These are phyloP conservation scores for Silurus lanzhouensis DNA, from an alignment of 2,797 vertebrate species.

Conservation along the genomic window DNA sequence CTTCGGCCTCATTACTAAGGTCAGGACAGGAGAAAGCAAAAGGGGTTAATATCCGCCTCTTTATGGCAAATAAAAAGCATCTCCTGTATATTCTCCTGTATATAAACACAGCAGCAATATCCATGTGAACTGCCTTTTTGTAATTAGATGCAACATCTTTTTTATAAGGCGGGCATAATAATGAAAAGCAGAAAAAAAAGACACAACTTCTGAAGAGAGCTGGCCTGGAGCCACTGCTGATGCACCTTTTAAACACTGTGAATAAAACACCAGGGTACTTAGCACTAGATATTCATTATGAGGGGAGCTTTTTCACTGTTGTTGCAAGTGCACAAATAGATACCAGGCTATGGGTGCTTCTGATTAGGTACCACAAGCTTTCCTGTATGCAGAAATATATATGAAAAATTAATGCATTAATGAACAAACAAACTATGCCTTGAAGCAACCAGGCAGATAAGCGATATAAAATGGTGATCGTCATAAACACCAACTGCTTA, in stretches of 20 bases:
- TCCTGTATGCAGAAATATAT: background rate
- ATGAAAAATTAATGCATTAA: background rate
- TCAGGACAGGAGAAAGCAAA: background rate
- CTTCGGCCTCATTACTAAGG: slow-evolving; percentile 12
- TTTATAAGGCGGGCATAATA: slow-evolving; percentile 6
- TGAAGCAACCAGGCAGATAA: background rate
- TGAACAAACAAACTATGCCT: background rate
- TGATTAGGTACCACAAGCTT: background rate
- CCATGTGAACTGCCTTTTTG: background rate
- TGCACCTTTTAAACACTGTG: slow-evolving; percentile 2
- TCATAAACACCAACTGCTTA: background rate
- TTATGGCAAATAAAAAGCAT: slow-evolving; percentile 26
- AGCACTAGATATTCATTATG: background rate
- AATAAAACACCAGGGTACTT: slow-evolving; percentile 6
- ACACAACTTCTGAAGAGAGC: background rate
- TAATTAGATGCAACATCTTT: slow-evolving; percentile 8
- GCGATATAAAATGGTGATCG: background rate
- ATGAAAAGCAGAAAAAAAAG: slow-evolving; percentile 7
- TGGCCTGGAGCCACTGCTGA: background rate
- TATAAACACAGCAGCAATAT: background rate
- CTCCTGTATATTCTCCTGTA: background rate
- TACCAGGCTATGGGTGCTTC: background rate
- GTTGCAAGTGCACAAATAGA: background rate
- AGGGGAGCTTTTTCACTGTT: background rate
- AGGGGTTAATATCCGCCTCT: slow-evolving; percentile 13